A percentile compares a stretch with the other conserved stretches of the same genome.
Evolutionary conservation across 2,113 vertebrate species (phyloP).

Genomic region (Ciconia stormi): DNA sequence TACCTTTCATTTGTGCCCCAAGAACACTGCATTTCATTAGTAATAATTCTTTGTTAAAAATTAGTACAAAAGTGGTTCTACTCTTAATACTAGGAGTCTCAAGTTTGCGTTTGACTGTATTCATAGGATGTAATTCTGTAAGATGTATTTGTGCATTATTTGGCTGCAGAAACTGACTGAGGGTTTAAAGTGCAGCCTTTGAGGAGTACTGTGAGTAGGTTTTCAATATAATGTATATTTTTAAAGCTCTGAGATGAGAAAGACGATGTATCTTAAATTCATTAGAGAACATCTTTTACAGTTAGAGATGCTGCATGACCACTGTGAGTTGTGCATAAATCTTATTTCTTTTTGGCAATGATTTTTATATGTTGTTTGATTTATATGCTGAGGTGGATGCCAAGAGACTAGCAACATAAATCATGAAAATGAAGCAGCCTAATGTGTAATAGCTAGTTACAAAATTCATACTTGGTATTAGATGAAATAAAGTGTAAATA

Average conservation of each 20-base stretch:
- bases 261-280: slow-evolving; percentile 36
- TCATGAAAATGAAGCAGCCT: slow-evolving; percentile 46
- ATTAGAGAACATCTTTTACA: slow-evolving; percentile 40
- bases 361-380: slow-evolving; percentile 51
- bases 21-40: background rate
- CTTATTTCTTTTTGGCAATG: slow-evolving; percentile 48
- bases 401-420: slow-evolving; percentile 53
- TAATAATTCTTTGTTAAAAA: background rate
- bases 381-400: slow-evolving; percentile 32
- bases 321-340: slow-evolving; percentile 44
- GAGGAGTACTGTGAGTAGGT: background rate
- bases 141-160: background rate
- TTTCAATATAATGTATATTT: slow-evolving; percentile 23
- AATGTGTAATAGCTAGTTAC: slow-evolving; percentile 45
- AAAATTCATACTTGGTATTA: slow-evolving; percentile 51
- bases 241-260: slow-evolving; percentile 31
- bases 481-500: slow-evolving; percentile 52
- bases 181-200: background rate
- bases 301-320: slow-evolving; percentile 41
- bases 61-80: background rate
- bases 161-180: background rate
- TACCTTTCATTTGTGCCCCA: background rate
- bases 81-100: background rate
- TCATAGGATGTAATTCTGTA: background rate
- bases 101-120: background rate